Conservation (phyloP, 1,140 invertebrate genomes). For the Lasioglossum baleicum region DNA sequence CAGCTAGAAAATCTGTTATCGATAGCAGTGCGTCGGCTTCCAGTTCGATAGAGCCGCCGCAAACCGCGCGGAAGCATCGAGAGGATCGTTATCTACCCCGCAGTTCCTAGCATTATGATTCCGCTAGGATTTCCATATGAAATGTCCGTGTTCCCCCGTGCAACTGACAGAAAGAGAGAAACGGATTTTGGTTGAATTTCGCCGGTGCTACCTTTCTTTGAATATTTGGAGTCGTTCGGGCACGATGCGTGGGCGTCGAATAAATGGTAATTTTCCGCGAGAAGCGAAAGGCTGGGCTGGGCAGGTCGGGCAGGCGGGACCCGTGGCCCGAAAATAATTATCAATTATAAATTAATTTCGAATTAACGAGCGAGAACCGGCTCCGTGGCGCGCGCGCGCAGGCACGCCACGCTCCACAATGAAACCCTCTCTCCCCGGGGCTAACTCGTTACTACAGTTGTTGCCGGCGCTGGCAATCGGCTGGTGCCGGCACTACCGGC, state of each 20-base stretch:
- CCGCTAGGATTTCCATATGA: background rate
- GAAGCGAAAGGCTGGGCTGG: slow-evolving; percentile 9
- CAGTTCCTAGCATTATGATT: background rate
- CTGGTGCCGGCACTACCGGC: slow-evolving; percentile 46
- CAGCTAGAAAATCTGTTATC: background rate
- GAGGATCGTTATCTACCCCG: background rate
- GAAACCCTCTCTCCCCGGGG: slow-evolving; percentile 61
- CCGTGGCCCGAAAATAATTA: slow-evolving; percentile 62
- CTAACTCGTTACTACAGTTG: slow-evolving; percentile 64
- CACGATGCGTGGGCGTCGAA: background rate
- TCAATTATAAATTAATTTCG: slow-evolving; percentile 69
- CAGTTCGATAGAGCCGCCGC: background rate
- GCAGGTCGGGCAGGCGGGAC: slow-evolving; percentile 27
- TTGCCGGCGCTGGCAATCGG: slow-evolving; percentile 29
- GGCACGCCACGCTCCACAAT: slow-evolving; percentile 57
- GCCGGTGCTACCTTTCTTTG: background rate
- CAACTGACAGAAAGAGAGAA: no score
- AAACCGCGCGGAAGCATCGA: background rate
- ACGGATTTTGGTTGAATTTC: no score
- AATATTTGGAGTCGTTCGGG: background rate
- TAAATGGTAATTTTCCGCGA: slow-evolving; percentile 48
- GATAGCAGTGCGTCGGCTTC: background rate
- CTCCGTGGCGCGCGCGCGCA: slow-evolving; percentile 32
- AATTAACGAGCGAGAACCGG: slow-evolving; percentile 65
- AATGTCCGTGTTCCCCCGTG: background rate